These are phyloP conservation scores for Teleiodes luculella DNA, from an alignment of 2,888 invertebrate species.

Conservation along the genomic window DNA sequence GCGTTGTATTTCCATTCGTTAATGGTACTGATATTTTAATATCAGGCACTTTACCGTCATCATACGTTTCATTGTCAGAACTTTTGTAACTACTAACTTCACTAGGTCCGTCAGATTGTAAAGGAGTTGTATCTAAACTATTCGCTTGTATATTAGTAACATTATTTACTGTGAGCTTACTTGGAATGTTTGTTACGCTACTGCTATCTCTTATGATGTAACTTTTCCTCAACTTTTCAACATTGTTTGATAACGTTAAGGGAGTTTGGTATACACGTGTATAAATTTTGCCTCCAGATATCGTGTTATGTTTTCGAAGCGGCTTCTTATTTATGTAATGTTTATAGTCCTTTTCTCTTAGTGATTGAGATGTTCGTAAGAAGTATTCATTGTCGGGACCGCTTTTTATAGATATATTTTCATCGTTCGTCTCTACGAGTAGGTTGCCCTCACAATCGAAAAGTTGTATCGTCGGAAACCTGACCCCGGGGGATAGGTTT, in stretches of 20 bases:
- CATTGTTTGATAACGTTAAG: constrained; percentile 31
- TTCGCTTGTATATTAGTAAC: constrained; percentile 50
- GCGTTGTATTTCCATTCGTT: constrained; percentile 31
- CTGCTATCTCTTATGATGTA: constrained; percentile 47
- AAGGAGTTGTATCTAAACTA: constrained; percentile 59
- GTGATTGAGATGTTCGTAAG: constrained; percentile 54
- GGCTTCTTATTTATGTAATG: constrained; percentile 55
- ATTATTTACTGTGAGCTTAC: constrained; percentile 53
- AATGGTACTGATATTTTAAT: constrained; percentile 26
- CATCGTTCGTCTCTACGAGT: constrained; percentile 79
- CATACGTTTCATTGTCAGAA: constrained; percentile 70
- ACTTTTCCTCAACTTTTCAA: constrained; percentile 36
- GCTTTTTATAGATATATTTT: constrained; percentile 72
- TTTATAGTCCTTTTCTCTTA: constrained; percentile 61
- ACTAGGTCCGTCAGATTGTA: constrained; percentile 58
- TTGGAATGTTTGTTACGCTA: constrained; percentile 68
- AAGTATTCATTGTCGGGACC: constrained; percentile 49
- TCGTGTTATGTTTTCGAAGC: constrained; percentile 63
- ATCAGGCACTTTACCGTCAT: constrained; percentile 41
- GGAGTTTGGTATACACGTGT: constrained; percentile 61
- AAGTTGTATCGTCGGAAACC: constrained; percentile 80
- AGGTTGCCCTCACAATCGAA: constrained; percentile 81
- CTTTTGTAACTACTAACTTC: constrained; percentile 75
- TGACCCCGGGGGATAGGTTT: constrained; percentile 79
- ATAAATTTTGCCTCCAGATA: constrained; percentile 65